phyloP scores from a whole-genome alignment of 2,888 invertebrate species.

The Cryptocephalus moraei region DNA sequence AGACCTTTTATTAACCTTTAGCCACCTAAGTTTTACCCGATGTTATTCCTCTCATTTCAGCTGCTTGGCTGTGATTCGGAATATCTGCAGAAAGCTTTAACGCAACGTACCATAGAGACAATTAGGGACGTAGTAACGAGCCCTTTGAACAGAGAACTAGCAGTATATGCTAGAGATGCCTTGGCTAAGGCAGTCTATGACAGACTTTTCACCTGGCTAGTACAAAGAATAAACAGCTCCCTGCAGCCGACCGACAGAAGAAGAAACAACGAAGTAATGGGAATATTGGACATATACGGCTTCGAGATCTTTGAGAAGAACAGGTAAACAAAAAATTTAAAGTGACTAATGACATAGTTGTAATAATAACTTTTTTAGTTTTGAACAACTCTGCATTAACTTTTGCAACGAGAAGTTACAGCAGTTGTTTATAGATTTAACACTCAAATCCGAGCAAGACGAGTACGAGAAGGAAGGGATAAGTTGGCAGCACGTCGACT shows the following conservation, averaged over 20 bases:
- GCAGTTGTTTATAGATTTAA: slow-evolving; percentile 86
- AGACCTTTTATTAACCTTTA: too few species aligned
- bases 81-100: slow-evolving; percentile 61
- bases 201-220: slow-evolving; percentile 84
- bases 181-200: slow-evolving; percentile 87
- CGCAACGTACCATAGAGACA: slow-evolving; percentile 79
- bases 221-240: slow-evolving; percentile 66
- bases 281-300: slow-evolving; percentile 88
- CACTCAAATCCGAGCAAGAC: slow-evolving; percentile 84
- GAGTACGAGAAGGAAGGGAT: slow-evolving; percentile 87
- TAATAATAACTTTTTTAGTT: slow-evolving; percentile 40
- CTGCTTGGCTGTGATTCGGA: slow-evolving; percentile 61
- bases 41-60: slow-evolving; percentile 35
- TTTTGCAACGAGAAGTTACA: slow-evolving; percentile 94
- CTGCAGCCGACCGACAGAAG: slow-evolving; percentile 48
- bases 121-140: slow-evolving; percentile 73
- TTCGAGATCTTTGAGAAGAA: slow-evolving; percentile 89
- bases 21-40: too few species aligned
- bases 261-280: slow-evolving; percentile 65
- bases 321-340: slow-evolving; percentile 45
- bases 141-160: slow-evolving; percentile 69
- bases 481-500: slow-evolving; percentile 80
- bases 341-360: not conserved
- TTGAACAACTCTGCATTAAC: slow-evolving; percentile 91
- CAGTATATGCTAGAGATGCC: slow-evolving; percentile 81